These are phyloP conservation scores for Silurus meridionalis DNA, from an alignment of 2,113 vertebrate genomes.

Conservation along the genomic window DNA sequence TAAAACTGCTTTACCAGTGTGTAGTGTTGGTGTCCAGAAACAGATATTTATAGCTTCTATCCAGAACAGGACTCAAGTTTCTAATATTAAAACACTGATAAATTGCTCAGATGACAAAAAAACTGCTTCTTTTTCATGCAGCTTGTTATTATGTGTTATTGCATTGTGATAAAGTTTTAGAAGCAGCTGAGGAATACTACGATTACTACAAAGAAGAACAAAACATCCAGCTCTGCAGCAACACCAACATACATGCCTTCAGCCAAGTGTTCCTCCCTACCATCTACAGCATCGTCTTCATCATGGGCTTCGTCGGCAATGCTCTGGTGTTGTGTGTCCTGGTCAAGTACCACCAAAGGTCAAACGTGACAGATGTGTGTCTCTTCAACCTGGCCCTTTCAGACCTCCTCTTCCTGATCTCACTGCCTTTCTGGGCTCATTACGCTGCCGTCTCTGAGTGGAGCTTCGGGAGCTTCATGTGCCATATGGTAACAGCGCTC, in stretches of 20 bases:
- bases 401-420: conserved; percentile 82
- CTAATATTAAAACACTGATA: background rate
- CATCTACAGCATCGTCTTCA: conserved; percentile 79
- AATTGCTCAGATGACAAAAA: background rate
- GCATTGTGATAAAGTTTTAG: background rate
- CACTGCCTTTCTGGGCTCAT: conserved; percentile 78
- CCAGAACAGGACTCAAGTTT: background rate
- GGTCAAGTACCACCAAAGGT: conserved; percentile 66
- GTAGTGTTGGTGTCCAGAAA: background rate
- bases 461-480: conserved; percentile 77
- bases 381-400: conserved; percentile 84
- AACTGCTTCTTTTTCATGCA: too few species aligned
- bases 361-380: conserved; percentile 81
- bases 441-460: conserved; percentile 66
- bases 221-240: conserved; percentile 31
- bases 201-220: background rate
- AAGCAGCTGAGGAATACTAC: rapidly evolving
- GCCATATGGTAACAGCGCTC: conserved; percentile 69
- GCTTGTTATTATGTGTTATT: background rate
- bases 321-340: conserved; percentile 80
- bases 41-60: background rate
- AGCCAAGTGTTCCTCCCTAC: conserved; percentile 64
- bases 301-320: conserved; percentile 73
- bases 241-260: conserved; percentile 37
- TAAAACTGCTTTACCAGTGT: background rate